Conservation (phyloP, 1,140 invertebrate genomes). For the Pseudobourletiella spinata region DNA sequence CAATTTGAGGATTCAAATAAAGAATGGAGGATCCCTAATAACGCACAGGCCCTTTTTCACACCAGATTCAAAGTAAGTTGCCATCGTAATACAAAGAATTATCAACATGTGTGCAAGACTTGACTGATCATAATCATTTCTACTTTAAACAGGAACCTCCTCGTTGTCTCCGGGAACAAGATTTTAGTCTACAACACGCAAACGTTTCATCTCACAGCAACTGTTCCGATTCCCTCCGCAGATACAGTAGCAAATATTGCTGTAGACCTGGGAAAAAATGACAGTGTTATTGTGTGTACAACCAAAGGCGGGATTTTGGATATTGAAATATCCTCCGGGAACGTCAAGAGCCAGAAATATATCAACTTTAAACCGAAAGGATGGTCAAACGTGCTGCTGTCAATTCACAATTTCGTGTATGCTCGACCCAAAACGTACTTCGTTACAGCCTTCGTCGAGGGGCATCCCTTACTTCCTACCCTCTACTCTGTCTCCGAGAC, state of each 20-base stretch:
- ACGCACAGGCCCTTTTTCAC: slow-evolving; percentile 53
- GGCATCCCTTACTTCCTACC: slow-evolving; percentile 1
- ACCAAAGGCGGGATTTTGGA: neutral
- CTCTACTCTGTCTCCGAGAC: slow-evolving; percentile 13
- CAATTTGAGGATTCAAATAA: slow-evolving; percentile 38
- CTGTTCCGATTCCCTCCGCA: slow-evolving; percentile 14
- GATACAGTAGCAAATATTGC: slow-evolving; percentile 22
- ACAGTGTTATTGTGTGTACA: slow-evolving; percentile 7
- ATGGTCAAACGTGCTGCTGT: neutral
- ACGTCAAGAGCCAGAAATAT: neutral
- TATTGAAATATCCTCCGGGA: neutral
- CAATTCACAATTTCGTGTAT: slow-evolving; percentile 5
- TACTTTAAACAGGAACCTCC: neutral
- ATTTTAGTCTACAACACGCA: slow-evolving; percentile 16
- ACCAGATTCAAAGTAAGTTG: slow-evolving; percentile 52
- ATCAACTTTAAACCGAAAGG: neutral
- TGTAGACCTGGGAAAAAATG: neutral
- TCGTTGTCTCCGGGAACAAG: slow-evolving; percentile 4
- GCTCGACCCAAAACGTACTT: neutral
- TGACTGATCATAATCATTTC: neutral
- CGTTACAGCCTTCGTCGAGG: neutral
- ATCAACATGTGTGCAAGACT: neutral
- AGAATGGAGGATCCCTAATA: slow-evolving; percentile 53
- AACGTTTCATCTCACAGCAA: slow-evolving; percentile 6
- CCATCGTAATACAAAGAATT: no score